phyloP scores from a whole-genome alignment of 2,888 invertebrate species.

The Microplitis manilae region DNA sequence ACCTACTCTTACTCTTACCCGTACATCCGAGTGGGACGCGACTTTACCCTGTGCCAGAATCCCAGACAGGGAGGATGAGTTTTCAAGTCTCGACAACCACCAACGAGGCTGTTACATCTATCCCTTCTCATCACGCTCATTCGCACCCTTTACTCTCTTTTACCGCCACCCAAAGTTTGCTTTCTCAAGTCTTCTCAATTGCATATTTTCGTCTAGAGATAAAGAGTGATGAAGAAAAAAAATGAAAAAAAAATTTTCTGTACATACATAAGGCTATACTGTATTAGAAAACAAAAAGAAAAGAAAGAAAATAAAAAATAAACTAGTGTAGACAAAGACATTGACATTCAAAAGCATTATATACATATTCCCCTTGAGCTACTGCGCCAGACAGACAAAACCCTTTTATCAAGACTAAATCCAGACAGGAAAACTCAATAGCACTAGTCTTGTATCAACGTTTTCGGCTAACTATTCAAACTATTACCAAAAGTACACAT shows the following conservation, averaged over 20 bases:
- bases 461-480: background rate
- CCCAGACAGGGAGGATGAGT: conserved; percentile 13
- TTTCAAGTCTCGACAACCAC: conserved; percentile 28
- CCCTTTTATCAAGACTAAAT: conserved; percentile 49
- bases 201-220: background rate
- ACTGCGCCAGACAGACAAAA: conserved; percentile 57
- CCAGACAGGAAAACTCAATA: conserved; percentile 38
- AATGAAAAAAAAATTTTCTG: background rate
- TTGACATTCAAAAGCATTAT: conserved; percentile 67
- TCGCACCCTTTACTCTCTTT: conserved; percentile 56
- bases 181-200: background rate
- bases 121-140: conserved; percentile 62
- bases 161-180: background rate
- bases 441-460: conserved; percentile 15
- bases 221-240: background rate
- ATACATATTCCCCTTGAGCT: conserved; percentile 50
- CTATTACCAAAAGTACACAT: background rate
- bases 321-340: conserved; percentile 61
- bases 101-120: conserved; percentile 12
- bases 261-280: background rate
- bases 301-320: background rate
- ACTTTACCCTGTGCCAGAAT: conserved; percentile 25
- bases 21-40: background rate
- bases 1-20: conserved; percentile 46
- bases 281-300: conserved; percentile 1